phyloP scores from a whole-genome alignment of 2,113 vertebrate species.

The Balaeniceps rex region DNA sequence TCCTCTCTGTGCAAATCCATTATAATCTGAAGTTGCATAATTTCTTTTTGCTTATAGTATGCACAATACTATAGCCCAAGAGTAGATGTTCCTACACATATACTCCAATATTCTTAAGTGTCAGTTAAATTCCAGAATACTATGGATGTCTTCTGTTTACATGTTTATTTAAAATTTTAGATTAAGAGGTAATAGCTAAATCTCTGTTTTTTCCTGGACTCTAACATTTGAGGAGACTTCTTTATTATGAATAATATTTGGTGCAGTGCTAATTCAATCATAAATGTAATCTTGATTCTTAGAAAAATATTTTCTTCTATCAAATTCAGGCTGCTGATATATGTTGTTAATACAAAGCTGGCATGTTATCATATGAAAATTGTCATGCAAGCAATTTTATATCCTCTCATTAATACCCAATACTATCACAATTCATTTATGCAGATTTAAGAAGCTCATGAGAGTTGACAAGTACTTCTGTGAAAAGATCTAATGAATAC shows the following conservation, averaged over 20 bases:
- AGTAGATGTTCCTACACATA: neutral
- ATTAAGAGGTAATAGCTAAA: neutral
- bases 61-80: neutral
- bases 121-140: neutral
- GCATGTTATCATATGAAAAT: neutral
- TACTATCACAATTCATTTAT: neutral
- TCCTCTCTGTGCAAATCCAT: neutral
- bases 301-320: neutral
- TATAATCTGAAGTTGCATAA: neutral
- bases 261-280: neutral
- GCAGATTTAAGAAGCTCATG: neutral
- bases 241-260: neutral
- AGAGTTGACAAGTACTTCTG: neutral
- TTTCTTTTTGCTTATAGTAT: neutral
- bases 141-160: neutral
- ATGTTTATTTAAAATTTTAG: neutral
- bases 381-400: neutral
- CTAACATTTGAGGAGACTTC: neutral
- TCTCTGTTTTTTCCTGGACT: neutral
- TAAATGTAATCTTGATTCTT: neutral
- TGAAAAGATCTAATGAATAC: neutral
- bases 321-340: neutral
- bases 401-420: neutral
- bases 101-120: accelerated
- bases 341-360: neutral